Percentiles rank a stretch among this genome's conserved stretches.
These are phyloP conservation scores for Galaxea fascicularis DNA, from an alignment of 92 coral and sea anemone species.

Conservation along the genomic window DNA sequence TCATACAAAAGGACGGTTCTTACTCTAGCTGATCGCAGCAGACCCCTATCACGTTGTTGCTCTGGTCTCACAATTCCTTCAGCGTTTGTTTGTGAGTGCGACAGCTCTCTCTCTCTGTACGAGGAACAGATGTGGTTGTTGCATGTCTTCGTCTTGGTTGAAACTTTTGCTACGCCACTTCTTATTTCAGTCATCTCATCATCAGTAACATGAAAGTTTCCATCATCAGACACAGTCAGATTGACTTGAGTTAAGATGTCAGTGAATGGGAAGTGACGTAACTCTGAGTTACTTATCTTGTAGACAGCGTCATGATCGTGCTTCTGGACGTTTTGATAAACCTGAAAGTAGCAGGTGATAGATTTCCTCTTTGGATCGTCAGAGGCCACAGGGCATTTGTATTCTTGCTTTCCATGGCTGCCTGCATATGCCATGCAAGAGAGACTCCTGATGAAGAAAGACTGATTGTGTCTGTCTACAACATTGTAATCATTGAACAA, in stretches of 20 bases:
- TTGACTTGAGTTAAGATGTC: slow-evolving; percentile 56
- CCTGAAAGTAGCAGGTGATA: slow-evolving; percentile 53
- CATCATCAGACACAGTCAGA: slow-evolving; percentile 54
- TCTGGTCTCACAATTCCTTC: slow-evolving; percentile 55
- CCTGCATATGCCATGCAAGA: slow-evolving; percentile 26
- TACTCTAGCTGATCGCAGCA: slow-evolving; percentile 45
- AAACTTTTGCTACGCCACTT: slow-evolving; percentile 47
- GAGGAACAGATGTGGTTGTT: slow-evolving; percentile 3
- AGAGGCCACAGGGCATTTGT: slow-evolving; percentile 56
- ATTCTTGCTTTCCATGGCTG: slow-evolving; percentile 39
- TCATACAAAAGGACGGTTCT: slow-evolving; percentile 56
- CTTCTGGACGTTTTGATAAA: slow-evolving; percentile 30
- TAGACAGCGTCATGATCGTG: slow-evolving; percentile 31
- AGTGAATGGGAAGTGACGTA: slow-evolving; percentile 56
- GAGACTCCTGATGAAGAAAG: slow-evolving; percentile 49
- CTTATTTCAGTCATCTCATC: slow-evolving; percentile 48
- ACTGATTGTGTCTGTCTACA: slow-evolving; percentile 42
- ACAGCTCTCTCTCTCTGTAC: slow-evolving; percentile 20
- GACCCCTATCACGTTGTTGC: slow-evolving; percentile 52
- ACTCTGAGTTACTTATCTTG: slow-evolving; percentile 39
- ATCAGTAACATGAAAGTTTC: slow-evolving; percentile 44
- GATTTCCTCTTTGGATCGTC: slow-evolving; percentile 59
- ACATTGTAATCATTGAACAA: slow-evolving; percentile 61
- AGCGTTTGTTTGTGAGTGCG: slow-evolving; percentile 28
- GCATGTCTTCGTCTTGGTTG: slow-evolving; percentile 35